Percentiles rank a stretch among this genome's conserved stretches.
Conservation (phyloP, 2,797 vertebrate genomes). For the Champsocephalus esox region DNA sequence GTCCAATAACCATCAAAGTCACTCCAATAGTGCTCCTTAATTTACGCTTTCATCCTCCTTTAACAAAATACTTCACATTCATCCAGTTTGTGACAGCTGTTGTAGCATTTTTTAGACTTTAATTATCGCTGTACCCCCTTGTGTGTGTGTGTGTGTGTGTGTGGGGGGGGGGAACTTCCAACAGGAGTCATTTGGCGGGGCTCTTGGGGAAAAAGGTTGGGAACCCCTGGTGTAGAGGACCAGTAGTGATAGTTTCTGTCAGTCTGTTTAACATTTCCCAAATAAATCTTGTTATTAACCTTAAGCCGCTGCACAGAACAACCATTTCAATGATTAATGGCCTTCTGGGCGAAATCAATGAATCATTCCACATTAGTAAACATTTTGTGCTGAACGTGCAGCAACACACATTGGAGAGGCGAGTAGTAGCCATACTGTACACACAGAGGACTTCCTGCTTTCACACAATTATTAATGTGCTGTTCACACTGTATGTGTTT, state of each 20-base stretch:
- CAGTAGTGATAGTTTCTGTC: conserved; percentile 34
- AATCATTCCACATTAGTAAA: conserved; percentile 67
- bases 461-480: background rate
- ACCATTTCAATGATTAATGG: conserved; percentile 61
- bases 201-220: too few species aligned
- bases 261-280: conserved; percentile 53
- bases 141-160: too few species aligned
- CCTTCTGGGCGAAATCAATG: conserved; percentile 54
- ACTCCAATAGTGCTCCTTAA: too few species aligned
- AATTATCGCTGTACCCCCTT: too few species aligned
- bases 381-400: conserved; percentile 53
- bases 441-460: conserved; percentile 31
- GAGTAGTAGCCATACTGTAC: conserved; percentile 14
- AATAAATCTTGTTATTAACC: conserved; percentile 63
- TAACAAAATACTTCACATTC: too few species aligned
- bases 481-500: background rate
- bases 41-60: too few species aligned
- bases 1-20: too few species aligned
- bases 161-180: too few species aligned
- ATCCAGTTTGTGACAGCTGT: too few species aligned
- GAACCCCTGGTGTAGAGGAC: background rate
- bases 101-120: too few species aligned
- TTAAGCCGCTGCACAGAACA: conserved; percentile 48
- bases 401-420: conserved; percentile 36
- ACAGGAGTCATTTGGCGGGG: too few species aligned